These are phyloP conservation scores for Corythucha ciliata DNA, from an alignment of 2,888 invertebrate species.

Conservation along the genomic window DNA sequence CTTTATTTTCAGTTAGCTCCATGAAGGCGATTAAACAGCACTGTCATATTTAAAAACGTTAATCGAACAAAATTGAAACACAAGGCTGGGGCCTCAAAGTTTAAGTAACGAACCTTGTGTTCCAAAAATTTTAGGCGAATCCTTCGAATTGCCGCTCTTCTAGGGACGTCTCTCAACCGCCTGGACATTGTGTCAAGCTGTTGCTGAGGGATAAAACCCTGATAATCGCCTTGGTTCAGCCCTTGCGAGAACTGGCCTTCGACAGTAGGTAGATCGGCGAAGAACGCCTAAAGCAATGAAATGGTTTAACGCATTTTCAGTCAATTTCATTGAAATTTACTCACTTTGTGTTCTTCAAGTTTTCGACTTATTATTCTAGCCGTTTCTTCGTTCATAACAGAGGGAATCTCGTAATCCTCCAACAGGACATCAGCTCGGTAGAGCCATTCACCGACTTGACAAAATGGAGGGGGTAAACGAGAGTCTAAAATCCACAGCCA, in stretches of 20 bases:
- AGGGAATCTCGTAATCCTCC: constrained; percentile 71
- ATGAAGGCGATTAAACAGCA: constrained; percentile 88
- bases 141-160: constrained; percentile 69
- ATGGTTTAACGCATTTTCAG: background rate
- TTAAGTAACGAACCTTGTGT: constrained; percentile 58
- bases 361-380: constrained; percentile 79
- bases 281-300: constrained; percentile 53
- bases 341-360: constrained; percentile 62
- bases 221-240: constrained; percentile 28
- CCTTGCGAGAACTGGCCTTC: constrained; percentile 68
- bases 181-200: constrained; percentile 73
- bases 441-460: constrained; percentile 80
- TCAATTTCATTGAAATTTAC: background rate
- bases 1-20: constrained; percentile 78
- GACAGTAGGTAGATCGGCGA: constrained; percentile 69
- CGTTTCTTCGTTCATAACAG: constrained; percentile 77
- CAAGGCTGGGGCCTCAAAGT: background rate
- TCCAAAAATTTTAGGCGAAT: constrained; percentile 81
- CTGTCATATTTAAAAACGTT: constrained; percentile 43
- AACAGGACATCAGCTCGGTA: constrained; percentile 75
- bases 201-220: constrained; percentile 56
- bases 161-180: constrained; percentile 64
- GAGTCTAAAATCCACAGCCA: constrained; percentile 88
- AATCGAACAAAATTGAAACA: constrained; percentile 24
- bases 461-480: constrained; percentile 74